Base-by-base conservation (phyloP, 2,888 invertebrate genomes). In the Choreutis nemorana region DNA sequence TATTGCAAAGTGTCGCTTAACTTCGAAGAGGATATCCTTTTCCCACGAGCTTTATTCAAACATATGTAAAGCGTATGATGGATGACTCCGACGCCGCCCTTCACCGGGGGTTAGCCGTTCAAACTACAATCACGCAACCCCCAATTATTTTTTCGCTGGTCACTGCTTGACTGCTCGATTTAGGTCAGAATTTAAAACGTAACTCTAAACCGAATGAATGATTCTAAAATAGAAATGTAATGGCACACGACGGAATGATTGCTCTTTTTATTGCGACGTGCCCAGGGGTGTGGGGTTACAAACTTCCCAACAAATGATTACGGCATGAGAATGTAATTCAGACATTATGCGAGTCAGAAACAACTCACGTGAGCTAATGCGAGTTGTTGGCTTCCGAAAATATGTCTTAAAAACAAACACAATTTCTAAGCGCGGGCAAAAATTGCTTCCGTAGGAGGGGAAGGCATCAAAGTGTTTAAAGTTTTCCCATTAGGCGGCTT, bases 61-160 rank as follows among this genome's bases (percentile, higher is more conserved):
- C 80, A 80, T 79, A 80, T 80, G 80, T 79, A 79, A 80, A 80
- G 79, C 79, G 66, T 70, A 75, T 80, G 80, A 80, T 80, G 73
- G 80, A 80, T 80, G 77, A 63, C 63, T 50, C 60, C 46, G 40
- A 46, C 53, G 61, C 60, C 62, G 58, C 67, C 66, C 66, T 51
- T 51, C 34, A 47, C 47, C 58, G 58, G 63, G 65, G 64, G 71
- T 59, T 56, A 53, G 61, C 56, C 64, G 67, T 71, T 78, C 75
- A 78, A 78, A 71, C 75, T 66, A 71, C 67, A 63, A 78, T 75
- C 73, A 55, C 50, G 49, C 46, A 52, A 50, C 56, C 75, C 68
- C 57, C 61, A 65, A 63, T 57, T 53, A 59, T 63, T 62, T 65
- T 70, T 70, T 72, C 63, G 58, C 70, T 62, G 75, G 72, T 75